Percentiles rank a stretch among this genome's conserved stretches.
Conservation (phyloP, 2,113 vertebrate species). For the Ophthalmolycus amberensis region DNA sequence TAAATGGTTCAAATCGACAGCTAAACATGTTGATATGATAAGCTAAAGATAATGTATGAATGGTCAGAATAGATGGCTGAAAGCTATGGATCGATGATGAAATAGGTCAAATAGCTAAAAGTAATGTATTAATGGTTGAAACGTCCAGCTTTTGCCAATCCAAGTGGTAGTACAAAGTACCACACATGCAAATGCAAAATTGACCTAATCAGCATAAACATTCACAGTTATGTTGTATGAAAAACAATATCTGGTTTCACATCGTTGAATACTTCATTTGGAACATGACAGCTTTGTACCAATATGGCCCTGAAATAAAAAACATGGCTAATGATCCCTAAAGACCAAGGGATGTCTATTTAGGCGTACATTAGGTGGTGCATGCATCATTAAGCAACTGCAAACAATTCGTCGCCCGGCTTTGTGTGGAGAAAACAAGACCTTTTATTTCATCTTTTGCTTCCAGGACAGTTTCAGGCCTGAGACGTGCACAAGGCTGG, state of each 20-base stretch:
- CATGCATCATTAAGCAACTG: conserved; percentile 15
- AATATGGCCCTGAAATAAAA: background rate
- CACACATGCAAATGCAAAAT: background rate
- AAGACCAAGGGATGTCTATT: conserved; percentile 6
- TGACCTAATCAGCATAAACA: background rate
- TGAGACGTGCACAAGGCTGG: background rate
- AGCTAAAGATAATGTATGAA: background rate
- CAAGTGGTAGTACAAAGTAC: background rate
- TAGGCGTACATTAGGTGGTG: conserved; percentile 15
- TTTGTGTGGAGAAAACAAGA: conserved; percentile 18
- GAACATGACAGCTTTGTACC: background rate
- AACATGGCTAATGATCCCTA: conserved; percentile 17
- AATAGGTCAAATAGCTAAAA: background rate
- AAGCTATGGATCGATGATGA: too few species aligned
- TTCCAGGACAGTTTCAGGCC: background rate
- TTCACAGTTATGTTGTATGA: background rate
- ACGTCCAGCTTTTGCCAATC: background rate
- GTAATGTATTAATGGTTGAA: background rate
- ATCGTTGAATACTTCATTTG: background rate
- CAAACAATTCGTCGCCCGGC: background rate
- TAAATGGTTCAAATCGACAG: background rate
- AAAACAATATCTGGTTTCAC: background rate
- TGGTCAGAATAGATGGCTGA: background rate
- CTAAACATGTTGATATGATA: background rate
- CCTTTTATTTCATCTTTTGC: background rate